Percentiles rank a stretch among this genome's conserved stretches.
phyloP scores from a whole-genome alignment of 1,140 invertebrate genomes.

The Sinella curviseta region DNA sequence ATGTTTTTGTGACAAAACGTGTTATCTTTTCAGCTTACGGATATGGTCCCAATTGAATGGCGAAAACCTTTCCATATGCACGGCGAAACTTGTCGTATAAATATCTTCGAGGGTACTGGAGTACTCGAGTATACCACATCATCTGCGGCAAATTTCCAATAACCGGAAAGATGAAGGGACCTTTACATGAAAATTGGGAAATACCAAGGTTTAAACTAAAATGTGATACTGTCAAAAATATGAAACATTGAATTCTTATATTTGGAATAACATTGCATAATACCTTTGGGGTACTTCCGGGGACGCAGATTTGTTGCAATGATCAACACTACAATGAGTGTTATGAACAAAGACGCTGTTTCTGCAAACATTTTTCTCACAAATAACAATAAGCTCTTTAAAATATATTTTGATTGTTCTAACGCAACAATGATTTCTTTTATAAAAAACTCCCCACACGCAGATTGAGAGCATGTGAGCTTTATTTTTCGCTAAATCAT shows the following conservation, averaged over 20 bases:
- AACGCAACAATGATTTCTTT: too few species aligned
- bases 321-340: neutral
- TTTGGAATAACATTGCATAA: too few species aligned
- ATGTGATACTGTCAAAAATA: too few species aligned
- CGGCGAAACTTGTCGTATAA: neutral
- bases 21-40: neutral
- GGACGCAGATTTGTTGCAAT: conserved; percentile 11
- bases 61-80: conserved; percentile 30
- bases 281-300: conserved; percentile 32
- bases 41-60: neutral
- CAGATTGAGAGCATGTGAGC: too few species aligned
- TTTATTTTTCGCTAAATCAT: too few species aligned
- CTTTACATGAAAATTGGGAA: too few species aligned
- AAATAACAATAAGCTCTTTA: too few species aligned
- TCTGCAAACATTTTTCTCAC: neutral
- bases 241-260: too few species aligned
- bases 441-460: too few species aligned
- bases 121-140: neutral
- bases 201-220: neutral
- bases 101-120: neutral
- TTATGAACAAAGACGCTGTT: neutral
- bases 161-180: conserved; percentile 11
- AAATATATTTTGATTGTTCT: too few species aligned
- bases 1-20: neutral
- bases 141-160: conserved; percentile 29